phyloP scores from a whole-genome alignment of 2,113 vertebrate species.

The Aix galericulata region DNA sequence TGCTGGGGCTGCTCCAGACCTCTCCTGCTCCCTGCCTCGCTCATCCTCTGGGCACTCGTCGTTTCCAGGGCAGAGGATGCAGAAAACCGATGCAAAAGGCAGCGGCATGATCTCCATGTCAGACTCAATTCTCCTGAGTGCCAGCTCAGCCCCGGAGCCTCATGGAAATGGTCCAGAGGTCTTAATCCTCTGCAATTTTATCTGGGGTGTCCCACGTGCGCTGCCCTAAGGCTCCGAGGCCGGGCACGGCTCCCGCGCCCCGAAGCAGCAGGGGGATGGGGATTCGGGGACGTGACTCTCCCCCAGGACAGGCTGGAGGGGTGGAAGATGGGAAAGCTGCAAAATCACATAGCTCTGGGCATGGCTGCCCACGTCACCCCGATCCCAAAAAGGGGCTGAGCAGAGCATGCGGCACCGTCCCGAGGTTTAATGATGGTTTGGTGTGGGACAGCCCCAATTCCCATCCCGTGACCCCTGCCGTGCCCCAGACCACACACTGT shows the following conservation, averaged over 20 bases:
- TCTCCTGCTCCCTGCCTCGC: background rate
- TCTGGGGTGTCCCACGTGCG: background rate
- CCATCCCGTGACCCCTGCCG: background rate
- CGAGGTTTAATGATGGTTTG: accelerated
- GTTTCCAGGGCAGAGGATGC: constrained; percentile 3
- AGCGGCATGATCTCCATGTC: constrained; percentile 11
- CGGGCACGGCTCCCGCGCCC: background rate
- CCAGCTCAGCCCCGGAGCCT: constrained; percentile 42
- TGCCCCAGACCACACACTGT: accelerated
- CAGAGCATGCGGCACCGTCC: accelerated
- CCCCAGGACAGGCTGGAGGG: accelerated
- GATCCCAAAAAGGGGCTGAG: accelerated
- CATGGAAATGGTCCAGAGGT: constrained; percentile 29
- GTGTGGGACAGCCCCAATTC: background rate
- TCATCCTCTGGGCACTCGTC: accelerated
- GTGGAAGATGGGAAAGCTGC: background rate
- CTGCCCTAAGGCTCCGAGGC: background rate
- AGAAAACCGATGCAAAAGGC: constrained; percentile 17
- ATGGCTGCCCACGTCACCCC: accelerated
- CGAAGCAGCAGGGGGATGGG: background rate
- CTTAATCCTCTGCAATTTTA: constrained; percentile 11
- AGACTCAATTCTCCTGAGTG: constrained; percentile 32
- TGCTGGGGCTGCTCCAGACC: background rate
- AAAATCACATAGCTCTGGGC: accelerated
- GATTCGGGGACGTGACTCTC: accelerated